Evolutionary conservation across 1,140 invertebrate species (phyloP), one percentile per base, ranked within the genome.

Genomic region (Apis laboriosa): DNA sequence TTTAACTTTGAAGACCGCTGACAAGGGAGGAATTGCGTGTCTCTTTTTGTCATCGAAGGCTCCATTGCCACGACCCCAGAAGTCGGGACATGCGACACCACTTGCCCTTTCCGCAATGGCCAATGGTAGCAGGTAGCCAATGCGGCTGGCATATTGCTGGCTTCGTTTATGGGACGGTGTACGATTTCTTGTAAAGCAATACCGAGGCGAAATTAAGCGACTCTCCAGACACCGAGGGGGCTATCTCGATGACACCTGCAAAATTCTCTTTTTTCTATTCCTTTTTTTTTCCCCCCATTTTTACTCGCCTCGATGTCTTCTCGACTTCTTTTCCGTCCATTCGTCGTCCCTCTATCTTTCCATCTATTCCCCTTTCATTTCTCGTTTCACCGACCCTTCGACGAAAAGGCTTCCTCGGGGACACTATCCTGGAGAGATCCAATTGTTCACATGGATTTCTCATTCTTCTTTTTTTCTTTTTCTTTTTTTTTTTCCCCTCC

Each of bases 161-260:
- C 86, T 88, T 87, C 77, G 82, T 56, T 58, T 72, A 72, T 15
- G 58, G 61, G 53, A 28, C 51, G 73, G 85, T 88, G 61, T 88
- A 85, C 83, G 72, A 88, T 88, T 88, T 82, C 86, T 85, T 56
- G 86, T 87, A 88, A 88, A 82, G 66, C 75, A 87, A 87, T 63
- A 88, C 61, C 61, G 51, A 60, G 60, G 51, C 64, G 56, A 87
- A 88, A 87, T 88, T 85, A 87, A 88, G 61, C 78, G 74, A 81
- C 64, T 51, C 63, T 61, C 58, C 73, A 77, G 63, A 80, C 73
- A 77, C 55, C 28, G 75, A 24, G n/a, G 70, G 70, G 28, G 34
- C 60, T 21, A n/a, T 28, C 24, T 17, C 56, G 73, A 80, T 72
- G 53, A 84, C 83, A 79, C 79, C 74, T 80, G 82, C 77, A 68